These are phyloP conservation scores for Chloroclysta siterata DNA, from an alignment of 2,888 invertebrate genomes.

Conservation along the genomic window DNA sequence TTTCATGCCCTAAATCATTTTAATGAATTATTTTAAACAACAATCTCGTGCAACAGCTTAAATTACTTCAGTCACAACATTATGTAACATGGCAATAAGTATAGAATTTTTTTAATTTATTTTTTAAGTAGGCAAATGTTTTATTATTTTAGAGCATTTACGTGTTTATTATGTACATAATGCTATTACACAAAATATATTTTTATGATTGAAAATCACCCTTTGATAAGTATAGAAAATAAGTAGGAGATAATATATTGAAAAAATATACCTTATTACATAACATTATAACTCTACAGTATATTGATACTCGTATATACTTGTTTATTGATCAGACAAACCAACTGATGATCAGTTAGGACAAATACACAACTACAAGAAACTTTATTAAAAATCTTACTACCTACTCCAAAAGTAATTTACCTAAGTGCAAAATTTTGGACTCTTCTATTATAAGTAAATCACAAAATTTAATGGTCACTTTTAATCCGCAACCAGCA, in stretches of 20 bases:
- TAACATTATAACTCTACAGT: not conserved
- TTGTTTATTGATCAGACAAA: not conserved
- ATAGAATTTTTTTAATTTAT: slow-evolving; percentile 35
- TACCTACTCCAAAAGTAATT: too few species aligned
- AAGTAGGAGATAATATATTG: slow-evolving; percentile 35
- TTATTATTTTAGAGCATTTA: slow-evolving; percentile 59
- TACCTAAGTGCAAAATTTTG: too few species aligned
- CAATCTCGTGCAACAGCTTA: slow-evolving; percentile 28
- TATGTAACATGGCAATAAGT: slow-evolving; percentile 33
- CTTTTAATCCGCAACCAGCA: too few species aligned
- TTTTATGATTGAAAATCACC: slow-evolving; percentile 38
- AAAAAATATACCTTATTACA: not conserved
- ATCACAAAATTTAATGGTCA: too few species aligned
- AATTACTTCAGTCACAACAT: slow-evolving; percentile 33
- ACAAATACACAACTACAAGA: too few species aligned
- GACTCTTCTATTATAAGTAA: too few species aligned
- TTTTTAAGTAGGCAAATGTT: slow-evolving; percentile 61
- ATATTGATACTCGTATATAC: too few species aligned
- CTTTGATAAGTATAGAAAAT: slow-evolving; percentile 33
- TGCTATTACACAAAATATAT: slow-evolving; percentile 36
- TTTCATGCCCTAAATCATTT: slow-evolving; percentile 8
- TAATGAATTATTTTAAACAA: not conserved
- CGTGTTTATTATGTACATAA: slow-evolving; percentile 54
- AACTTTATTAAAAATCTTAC: too few species aligned
- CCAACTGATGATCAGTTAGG: not conserved